phyloP scores from a whole-genome alignment of 2,888 invertebrate genomes.

The Microctonus aethiopoides region DNA sequence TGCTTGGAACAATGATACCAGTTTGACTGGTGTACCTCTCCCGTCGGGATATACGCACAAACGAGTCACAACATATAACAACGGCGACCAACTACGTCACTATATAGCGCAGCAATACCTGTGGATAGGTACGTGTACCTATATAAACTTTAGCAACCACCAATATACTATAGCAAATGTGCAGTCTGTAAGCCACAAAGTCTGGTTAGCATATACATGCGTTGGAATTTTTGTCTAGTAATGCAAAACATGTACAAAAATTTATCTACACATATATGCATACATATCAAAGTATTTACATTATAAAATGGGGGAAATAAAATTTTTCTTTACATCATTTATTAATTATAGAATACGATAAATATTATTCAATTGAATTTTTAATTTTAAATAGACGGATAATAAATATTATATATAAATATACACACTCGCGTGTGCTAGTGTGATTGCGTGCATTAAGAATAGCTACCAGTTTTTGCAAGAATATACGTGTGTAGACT shows the following conservation, averaged over 20 bases:
- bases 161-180: conserved; percentile 3
- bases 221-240: no score
- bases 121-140: neutral
- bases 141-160: conserved; percentile 9
- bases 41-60: conserved; percentile 37
- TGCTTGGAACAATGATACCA: conserved; percentile 59
- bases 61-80: conserved; percentile 14
- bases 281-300: no score
- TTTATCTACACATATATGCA: no score
- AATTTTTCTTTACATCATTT: no score
- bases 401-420: no score
- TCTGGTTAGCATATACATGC: neutral
- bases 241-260: no score
- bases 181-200: conserved; percentile 10
- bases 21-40: conserved; percentile 60
- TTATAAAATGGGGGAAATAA: no score
- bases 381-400: no score
- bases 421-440: neutral
- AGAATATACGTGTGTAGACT: conserved; percentile 1
- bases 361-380: no score
- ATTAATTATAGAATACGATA: no score
- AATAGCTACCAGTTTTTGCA: neutral
- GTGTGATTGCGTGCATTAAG: neutral
- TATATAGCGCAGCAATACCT: neutral
- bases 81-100: conserved; percentile 14